Evolutionary conservation across 2,888 invertebrate genomes (phyloP), one percentile per base, ranked within the genome.

Genomic region (Andrena dorsata): DNA sequence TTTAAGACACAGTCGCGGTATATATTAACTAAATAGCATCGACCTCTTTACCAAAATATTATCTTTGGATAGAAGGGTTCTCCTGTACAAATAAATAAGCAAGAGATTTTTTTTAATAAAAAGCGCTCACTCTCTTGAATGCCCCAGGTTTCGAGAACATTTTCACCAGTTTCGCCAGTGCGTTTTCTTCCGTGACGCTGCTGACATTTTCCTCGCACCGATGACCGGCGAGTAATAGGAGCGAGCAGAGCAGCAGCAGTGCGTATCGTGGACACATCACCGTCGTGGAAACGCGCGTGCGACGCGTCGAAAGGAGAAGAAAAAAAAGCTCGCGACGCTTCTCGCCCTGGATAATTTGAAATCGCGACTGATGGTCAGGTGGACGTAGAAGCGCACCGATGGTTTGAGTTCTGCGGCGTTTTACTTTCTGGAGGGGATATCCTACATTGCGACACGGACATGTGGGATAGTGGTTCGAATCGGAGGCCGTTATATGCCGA

Each of bases 81-180:
- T 41, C 41, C 16, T 41, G 4, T 13, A 5, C 5, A 41, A 16
- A 41, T 41, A 16, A 41, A 41, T 41, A 16, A 41, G 16, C 16
- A 4, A 41, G 16, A 41, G 13, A 13, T 16, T 41, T 16, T 41
- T 41, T 41, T 16, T 41, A 41, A 41, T 41, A 4, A 5, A 41
- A 41, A 16, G 41, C 16, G n/a, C 87, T 90, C 84, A 94, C 94
- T 90, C 91, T 92, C 77, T 92, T 93, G 78, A 94, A 94, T 35
- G 94, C 94, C 30, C 94, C 94, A 10, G 94, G 94, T 76, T 93
- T 92, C 26, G 94, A 93, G 71, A 94, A 93, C 80, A 93, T 88
- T 83, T 91, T 92, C 58, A 94, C 94, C 71, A 94, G 86, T 86
- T 94, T 94, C 30, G 93, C 92, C 28, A 94, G 90, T 2, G 92